Conservation (phyloP, 2,113 vertebrate species). For the Ceratotherium simum region DNA sequence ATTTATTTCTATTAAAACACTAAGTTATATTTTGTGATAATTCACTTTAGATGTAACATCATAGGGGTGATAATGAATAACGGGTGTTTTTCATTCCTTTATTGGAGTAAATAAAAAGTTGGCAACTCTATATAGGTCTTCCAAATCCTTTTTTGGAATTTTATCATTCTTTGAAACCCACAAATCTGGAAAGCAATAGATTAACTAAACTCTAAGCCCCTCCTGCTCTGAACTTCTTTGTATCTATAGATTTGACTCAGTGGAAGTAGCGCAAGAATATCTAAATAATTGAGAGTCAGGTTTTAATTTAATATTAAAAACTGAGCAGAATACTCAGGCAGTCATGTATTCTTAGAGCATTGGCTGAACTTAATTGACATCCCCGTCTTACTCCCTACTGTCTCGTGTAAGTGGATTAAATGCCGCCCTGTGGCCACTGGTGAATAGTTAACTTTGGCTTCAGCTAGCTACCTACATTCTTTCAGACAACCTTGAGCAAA, state of each 20-base stretch:
- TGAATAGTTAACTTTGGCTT: not conserved
- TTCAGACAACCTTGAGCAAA: not conserved
- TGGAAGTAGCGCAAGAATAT: not conserved
- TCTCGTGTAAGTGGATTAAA: not conserved
- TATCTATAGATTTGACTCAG: not conserved
- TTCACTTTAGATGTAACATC: not conserved
- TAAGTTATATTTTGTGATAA: not conserved
- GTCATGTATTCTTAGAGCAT: not conserved
- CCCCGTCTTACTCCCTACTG: not conserved
- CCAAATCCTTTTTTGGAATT: not conserved
- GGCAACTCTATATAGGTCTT: not conserved
- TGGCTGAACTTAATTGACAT: not conserved
- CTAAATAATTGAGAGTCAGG: not conserved
- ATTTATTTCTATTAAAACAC: not conserved
- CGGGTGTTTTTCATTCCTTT: not conserved
- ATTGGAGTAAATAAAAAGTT: not conserved
- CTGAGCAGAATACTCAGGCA: not conserved
- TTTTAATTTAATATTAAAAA: slow-evolving; percentile 2
- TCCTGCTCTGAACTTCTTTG: not conserved
- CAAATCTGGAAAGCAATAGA: not conserved
- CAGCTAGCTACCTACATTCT: not conserved
- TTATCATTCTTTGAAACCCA: not conserved
- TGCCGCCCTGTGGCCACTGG: too few relatives aligned
- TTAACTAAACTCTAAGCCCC: not conserved
- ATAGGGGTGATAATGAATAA: not conserved